Percentiles rank a stretch among this genome's conserved stretches.
Conservation (phyloP, 2,113 vertebrate genomes). For the Pimephales promelas region DNA sequence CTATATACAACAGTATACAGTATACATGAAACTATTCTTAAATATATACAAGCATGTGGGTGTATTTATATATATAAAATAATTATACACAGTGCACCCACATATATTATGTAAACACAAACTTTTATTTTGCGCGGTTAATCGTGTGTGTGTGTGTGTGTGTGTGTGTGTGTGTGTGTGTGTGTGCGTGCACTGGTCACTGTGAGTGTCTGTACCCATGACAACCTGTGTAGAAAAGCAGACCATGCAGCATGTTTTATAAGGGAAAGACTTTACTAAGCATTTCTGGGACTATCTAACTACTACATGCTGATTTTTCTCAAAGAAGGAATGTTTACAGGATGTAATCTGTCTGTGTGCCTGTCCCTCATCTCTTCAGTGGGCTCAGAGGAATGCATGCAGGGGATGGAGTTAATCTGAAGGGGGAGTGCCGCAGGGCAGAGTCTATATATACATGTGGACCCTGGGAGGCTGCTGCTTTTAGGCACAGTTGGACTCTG, state of each 20-base stretch:
- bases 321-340: conserved; percentile 71
- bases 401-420: conserved; percentile 75
- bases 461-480: conserved; percentile 69
- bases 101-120: too few species aligned
- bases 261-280: conserved; percentile 33
- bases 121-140: too few species aligned
- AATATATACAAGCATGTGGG: too few species aligned
- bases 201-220: conserved; percentile 52
- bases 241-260: conserved; percentile 72
- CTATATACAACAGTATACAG: too few species aligned
- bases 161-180: too few species aligned
- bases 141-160: too few species aligned
- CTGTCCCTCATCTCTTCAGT: conserved; percentile 70
- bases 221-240: conserved; percentile 58
- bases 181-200: neutral
- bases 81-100: too few species aligned
- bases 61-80: too few species aligned
- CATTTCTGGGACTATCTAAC: conserved; percentile 40
- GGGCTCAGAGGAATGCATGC: conserved; percentile 76
- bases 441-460: conserved; percentile 72
- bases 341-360: conserved; percentile 74
- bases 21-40: too few species aligned
- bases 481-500: conserved; percentile 72
- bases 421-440: conserved; percentile 74
- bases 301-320: conserved; percentile 60